Conservation (phyloP, 2,888 invertebrate genomes). For the Lamellibrachia satsuma region DNA sequence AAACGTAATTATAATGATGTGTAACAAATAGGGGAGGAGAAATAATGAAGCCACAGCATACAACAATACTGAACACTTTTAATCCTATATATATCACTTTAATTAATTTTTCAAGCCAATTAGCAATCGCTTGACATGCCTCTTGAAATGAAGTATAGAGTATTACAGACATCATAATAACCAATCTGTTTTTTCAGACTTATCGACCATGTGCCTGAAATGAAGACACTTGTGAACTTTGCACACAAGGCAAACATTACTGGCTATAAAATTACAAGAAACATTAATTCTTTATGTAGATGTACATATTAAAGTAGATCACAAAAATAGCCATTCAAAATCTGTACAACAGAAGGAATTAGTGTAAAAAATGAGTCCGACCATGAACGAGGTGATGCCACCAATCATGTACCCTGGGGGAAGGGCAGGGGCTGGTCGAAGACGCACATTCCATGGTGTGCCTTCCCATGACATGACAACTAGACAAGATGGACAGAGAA, state of each 20-base stretch:
- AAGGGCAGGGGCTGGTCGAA: background rate
- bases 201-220: background rate
- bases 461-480: background rate
- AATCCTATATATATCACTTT: too few species aligned
- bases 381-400: background rate
- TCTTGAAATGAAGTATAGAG: too few species aligned
- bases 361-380: background rate
- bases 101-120: too few species aligned
- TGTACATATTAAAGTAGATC: background rate
- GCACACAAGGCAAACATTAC: background rate
- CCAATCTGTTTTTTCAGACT: background rate
- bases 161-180: background rate
- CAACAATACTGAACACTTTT: too few species aligned
- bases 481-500: background rate
- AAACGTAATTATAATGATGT: too few species aligned
- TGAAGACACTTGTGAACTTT: background rate
- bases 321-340: background rate
- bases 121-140: too few species aligned
- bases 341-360: background rate
- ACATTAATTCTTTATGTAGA: constrained; percentile 1
- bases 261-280: background rate
- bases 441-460: background rate
- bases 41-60: too few species aligned
- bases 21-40: too few species aligned
- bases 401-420: background rate